A percentile compares a stretch with the other conserved stretches of the same genome.
Conservation (phyloP, 2,888 invertebrate genomes). For the Callyntrura sp. region DNA sequence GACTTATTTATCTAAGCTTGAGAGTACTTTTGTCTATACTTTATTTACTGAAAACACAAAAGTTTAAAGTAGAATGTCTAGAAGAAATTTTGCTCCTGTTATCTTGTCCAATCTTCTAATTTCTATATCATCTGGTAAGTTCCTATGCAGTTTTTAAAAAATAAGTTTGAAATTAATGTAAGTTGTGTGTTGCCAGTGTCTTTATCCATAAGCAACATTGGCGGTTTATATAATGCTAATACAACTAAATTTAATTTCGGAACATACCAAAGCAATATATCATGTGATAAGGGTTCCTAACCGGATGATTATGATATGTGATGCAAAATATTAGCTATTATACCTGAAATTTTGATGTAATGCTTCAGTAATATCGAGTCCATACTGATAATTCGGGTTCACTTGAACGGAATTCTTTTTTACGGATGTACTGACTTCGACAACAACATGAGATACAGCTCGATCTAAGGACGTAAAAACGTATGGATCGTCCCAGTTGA, state of each 20-base stretch:
- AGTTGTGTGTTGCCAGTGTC: no score
- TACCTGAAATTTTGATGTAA: conserved; percentile 55
- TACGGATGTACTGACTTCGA: conserved; percentile 67
- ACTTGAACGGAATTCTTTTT: conserved; percentile 64
- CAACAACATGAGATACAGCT: conserved; percentile 54
- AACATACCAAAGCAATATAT: no score
- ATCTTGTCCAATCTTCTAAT: conserved; percentile 59
- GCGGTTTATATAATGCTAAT: no score
- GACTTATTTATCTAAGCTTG: no score
- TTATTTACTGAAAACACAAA: conserved; percentile 36
- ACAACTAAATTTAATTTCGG: no score
- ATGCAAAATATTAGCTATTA: no score
- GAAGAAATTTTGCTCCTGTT: conserved; percentile 63
- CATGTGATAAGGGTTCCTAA: no score
- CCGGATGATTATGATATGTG: no score
- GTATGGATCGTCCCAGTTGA: conserved; percentile 68
- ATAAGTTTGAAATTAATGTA: no score
- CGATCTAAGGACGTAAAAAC: conserved; percentile 65
- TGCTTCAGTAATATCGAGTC: conserved; percentile 20
- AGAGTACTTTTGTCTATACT: no score
- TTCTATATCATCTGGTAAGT: conserved; percentile 54
- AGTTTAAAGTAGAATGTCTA: neutral
- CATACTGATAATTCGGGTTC: conserved; percentile 71
- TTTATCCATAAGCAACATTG: neutral
- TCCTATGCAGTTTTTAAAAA: neutral